Evolutionary conservation across 2,888 invertebrate species (phyloP).

Genomic region (Gisinianus flammeolus): DNA sequence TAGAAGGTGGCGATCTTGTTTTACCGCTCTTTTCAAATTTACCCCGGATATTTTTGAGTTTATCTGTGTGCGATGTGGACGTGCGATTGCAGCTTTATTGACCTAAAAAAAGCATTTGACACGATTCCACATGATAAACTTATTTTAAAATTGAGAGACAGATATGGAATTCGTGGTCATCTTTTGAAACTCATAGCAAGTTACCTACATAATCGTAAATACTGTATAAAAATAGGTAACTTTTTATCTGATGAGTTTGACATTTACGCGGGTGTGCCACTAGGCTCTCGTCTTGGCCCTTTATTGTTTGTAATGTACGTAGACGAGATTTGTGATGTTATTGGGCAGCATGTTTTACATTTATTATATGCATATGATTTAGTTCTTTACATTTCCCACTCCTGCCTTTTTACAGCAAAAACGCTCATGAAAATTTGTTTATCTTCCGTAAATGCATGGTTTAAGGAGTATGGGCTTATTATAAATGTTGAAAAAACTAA

Average conservation of each 20-base stretch:
- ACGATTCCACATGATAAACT: slow-evolving; percentile 50
- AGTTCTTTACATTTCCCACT: slow-evolving; percentile 1
- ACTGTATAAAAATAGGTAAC: slow-evolving; percentile 1
- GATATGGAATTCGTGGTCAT: slow-evolving; percentile 35
- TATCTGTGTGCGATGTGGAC: slow-evolving; percentile 39
- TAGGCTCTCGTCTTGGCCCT: slow-evolving; percentile 42
- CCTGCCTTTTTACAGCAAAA: no score
- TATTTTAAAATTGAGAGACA: slow-evolving; percentile 43
- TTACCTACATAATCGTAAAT: slow-evolving; percentile 15
- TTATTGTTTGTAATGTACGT: slow-evolving; percentile 38
- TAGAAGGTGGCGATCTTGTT: slow-evolving; percentile 49
- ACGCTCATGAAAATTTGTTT: not conserved
- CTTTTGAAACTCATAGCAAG: slow-evolving; percentile 13
- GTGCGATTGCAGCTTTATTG: slow-evolving; percentile 44
- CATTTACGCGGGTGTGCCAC: slow-evolving; percentile 34
- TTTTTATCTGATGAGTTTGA: slow-evolving; percentile 15
- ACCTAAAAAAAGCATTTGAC: slow-evolving; percentile 58
- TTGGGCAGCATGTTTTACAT: not conserved
- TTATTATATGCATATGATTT: slow-evolving; percentile 42
- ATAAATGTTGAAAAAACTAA: slow-evolving; percentile 11
- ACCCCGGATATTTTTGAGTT: slow-evolving; percentile 43
- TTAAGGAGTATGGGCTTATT: not conserved
- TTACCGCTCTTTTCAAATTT: slow-evolving; percentile 47
- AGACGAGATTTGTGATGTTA: slow-evolving; percentile 19
- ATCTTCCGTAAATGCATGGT: not conserved